Evolutionary conservation across 2,888 invertebrate genomes (phyloP).

Genomic region (Iselma pallidipennis): DNA sequence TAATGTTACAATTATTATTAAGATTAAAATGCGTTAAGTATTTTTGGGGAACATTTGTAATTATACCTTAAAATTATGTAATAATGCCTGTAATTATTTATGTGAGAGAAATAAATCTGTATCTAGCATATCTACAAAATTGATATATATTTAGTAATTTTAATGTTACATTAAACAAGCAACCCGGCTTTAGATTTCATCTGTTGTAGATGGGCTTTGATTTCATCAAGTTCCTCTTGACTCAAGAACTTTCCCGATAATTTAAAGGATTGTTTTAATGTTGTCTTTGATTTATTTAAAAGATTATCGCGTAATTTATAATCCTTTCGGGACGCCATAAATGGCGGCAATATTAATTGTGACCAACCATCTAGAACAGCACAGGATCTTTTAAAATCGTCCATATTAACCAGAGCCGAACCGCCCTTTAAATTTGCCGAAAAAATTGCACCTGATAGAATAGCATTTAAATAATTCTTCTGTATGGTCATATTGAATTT

Average conservation of each 20-base stretch:
- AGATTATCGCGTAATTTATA: neutral
- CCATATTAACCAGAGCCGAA: neutral
- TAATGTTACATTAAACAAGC: neutral
- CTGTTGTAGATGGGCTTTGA: too few relatives aligned
- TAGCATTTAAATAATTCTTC: neutral
- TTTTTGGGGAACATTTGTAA: constrained; percentile 50
- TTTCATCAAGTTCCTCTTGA: too few relatives aligned
- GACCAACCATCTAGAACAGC: neutral
- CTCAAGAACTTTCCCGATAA: too few relatives aligned
- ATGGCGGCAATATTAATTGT: neutral
- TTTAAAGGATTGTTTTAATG: neutral
- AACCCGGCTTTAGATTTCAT: neutral
- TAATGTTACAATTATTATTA: constrained; percentile 36
- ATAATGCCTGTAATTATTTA: constrained; percentile 37
- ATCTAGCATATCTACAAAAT: constrained; percentile 21
- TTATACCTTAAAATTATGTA: constrained; percentile 36
- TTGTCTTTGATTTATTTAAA: neutral
- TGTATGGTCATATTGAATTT: neutral
- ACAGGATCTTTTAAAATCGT: neutral
- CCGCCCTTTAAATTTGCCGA: neutral
- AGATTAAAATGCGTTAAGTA: constrained; percentile 42
- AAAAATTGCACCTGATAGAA: neutral
- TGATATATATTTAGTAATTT: neutral
- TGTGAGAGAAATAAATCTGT: constrained; percentile 31
- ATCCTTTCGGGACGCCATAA: neutral